Base-by-base conservation (phyloP, 2,113 vertebrate species). In the Etheostoma cragini region DNA sequence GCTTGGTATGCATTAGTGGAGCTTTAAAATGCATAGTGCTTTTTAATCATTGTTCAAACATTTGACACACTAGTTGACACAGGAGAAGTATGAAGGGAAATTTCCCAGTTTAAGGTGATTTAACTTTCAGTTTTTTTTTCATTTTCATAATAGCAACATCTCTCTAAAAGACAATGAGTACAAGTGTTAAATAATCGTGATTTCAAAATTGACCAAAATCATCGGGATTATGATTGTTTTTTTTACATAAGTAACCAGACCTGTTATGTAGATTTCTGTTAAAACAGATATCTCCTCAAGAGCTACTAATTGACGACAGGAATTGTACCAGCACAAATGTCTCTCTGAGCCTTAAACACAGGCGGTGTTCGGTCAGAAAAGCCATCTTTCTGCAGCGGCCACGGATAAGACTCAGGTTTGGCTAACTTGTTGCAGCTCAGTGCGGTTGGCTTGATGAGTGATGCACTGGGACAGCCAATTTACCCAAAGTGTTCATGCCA, bases 401-500 rank as follows among this genome's bases (percentile, higher is more conserved):
- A 50, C 22, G 54, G 61, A 78, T 47, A 47, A 38, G 30, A 50
- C 64, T 16, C 15, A 15, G 80, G 60, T 87, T 80, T 64, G 75
- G 63, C 52, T 6, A 83, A 83, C 65, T 67, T 76, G 82, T 86
- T 78, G 0, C 26, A 53, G 69, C 61, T 71, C 24, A 30, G 87
- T 80, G 87, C 12, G 77, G 85, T 83, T 3, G 35, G 60, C 67
- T 72, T 78, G 80, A 89, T 65, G 83, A 74, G 15, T 71, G 87
- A 89, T 81, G 75, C 72, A 19, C 30, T n/a, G 79, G 85, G 82
- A 85, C 85, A 80, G 72, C 84, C 82, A 60, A 54, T 80, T 88
- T 77, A 72, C 72, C 78, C 87, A 65, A 83, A 78, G 88, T 53
- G 83, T 82, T 86, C 80, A 21, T 75, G 89, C 87, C 82, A 82